Conservation (phyloP, 2,888 invertebrate species). For the Troides aeacus region DNA sequence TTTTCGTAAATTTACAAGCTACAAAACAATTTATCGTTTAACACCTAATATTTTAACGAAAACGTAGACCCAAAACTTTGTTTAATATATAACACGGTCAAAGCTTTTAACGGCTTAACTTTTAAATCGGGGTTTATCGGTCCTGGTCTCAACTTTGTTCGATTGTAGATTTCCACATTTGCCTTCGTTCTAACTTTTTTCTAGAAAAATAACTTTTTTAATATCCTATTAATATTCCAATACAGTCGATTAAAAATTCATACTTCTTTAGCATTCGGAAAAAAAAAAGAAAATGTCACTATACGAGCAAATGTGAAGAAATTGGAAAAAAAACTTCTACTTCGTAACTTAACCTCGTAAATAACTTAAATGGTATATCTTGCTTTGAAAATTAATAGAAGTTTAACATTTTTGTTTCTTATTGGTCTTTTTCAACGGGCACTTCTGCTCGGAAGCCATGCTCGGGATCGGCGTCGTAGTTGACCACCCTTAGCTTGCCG, state of each 20-base stretch:
- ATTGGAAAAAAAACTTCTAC: no score
- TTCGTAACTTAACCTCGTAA: no score
- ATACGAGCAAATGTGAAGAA: no score
- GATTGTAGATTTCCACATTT: slow-evolving; percentile 19
- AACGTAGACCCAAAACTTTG: slow-evolving; percentile 28
- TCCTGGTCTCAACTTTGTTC: slow-evolving; percentile 23
- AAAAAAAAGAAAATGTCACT: no score
- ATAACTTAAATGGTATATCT: no score
- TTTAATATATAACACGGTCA: slow-evolving; percentile 28
- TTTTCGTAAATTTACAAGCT: slow-evolving; percentile 4
- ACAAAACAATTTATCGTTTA: slow-evolving; percentile 29
- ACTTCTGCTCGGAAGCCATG: slow-evolving; percentile 84
- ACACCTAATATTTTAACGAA: slow-evolving; percentile 29
- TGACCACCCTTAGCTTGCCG: slow-evolving; percentile 87
- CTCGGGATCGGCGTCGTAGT: slow-evolving; percentile 86
- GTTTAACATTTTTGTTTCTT: slow-evolving; percentile 19
- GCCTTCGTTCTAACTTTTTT: slow-evolving; percentile 12
- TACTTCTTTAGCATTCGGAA: no score
- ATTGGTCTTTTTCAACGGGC: slow-evolving; percentile 46
- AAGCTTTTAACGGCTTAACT: slow-evolving; percentile 30
- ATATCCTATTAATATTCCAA: no score
- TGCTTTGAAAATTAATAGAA: no score
- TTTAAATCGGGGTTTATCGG: slow-evolving; percentile 30
- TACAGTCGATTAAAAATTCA: no score
- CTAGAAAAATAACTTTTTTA: no score